A percentile compares a stretch with the other conserved stretches of the same genome.
Evolutionary conservation across 2,797 vertebrate species (phyloP).

Genomic region (Okamejei kenojei): DNA sequence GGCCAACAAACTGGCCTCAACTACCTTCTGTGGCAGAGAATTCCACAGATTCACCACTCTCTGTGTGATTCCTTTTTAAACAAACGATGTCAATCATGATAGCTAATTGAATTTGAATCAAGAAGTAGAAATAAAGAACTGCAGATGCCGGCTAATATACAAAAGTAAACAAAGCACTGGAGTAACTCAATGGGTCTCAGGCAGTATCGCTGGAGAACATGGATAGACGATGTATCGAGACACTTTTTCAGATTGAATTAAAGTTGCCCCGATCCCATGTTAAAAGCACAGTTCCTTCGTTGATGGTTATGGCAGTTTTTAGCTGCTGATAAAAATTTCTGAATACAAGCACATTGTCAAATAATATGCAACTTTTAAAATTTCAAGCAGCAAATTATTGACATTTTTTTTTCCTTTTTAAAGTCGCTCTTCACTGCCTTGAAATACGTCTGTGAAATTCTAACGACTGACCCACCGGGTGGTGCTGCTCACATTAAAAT

Average conservation of each 20-base stretch:
- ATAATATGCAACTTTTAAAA: neutral
- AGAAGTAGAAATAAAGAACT: too few relatives aligned
- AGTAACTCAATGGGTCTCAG: too few relatives aligned
- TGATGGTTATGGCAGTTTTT: neutral
- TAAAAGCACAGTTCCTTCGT: neutral
- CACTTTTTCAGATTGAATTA: neutral
- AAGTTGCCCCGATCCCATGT: neutral
- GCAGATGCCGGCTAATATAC: too few relatives aligned
- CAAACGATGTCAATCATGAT: neutral
- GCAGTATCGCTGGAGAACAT: too few relatives aligned
- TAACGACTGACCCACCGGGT: slow-evolving; percentile 69
- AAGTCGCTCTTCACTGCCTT: slow-evolving; percentile 69
- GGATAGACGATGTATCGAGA: too few relatives aligned
- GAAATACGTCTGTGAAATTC: slow-evolving; percentile 75
- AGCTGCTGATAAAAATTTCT: neutral
- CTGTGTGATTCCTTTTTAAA: neutral
- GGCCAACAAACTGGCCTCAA: too few relatives aligned
- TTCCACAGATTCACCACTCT: too few relatives aligned
- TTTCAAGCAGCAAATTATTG: too few relatives aligned
- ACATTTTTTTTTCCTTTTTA: neutral
- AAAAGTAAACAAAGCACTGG: too few relatives aligned
- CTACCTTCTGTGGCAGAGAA: too few relatives aligned
- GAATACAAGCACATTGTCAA: neutral
- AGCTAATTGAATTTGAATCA: neutral
- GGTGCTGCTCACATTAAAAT: slow-evolving; percentile 69